These are phyloP conservation scores for Herpetotheres cachinnans DNA, from an alignment of 2,113 vertebrate genomes.

Conservation along the genomic window DNA sequence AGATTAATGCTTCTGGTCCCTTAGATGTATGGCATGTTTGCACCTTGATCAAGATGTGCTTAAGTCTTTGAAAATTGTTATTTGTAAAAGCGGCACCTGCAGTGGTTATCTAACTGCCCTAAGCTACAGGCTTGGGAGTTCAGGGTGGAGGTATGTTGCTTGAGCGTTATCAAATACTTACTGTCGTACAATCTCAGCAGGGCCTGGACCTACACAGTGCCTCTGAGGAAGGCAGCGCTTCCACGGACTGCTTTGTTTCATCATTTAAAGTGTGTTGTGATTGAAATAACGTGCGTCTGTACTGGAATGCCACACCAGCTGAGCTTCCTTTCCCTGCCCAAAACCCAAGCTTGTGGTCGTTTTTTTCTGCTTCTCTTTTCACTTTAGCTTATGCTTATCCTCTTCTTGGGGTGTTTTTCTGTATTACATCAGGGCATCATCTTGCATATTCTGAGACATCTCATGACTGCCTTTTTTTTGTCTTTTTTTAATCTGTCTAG, in stretches of 20 bases:
- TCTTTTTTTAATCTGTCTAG: not conserved
- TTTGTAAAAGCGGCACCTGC: not conserved
- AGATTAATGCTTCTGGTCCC: not conserved
- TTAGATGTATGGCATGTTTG: not conserved
- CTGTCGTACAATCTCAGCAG: not conserved
- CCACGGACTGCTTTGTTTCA: not conserved
- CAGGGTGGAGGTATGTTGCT: not conserved
- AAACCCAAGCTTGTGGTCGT: not conserved
- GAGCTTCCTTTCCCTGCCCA: not conserved
- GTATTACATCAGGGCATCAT: not conserved
- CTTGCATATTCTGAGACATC: not conserved
- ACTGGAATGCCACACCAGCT: not conserved
- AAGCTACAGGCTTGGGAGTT: not conserved
- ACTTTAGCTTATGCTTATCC: not conserved
- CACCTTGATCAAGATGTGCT: not conserved
- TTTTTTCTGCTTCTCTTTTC: not conserved
- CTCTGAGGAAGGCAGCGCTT: not conserved
- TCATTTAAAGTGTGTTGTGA: not conserved
- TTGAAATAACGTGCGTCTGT: not conserved
- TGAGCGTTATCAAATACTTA: not conserved
- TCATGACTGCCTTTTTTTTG: not conserved
- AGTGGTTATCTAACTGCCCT: not conserved
- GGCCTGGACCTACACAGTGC: not conserved
- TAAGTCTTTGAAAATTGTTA: not conserved
- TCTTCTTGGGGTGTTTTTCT: not conserved